Evolutionary conservation across 1,140 invertebrate species (phyloP), one percentile per base, ranked within the genome.

Genomic region (Holcopasites calliopsidis): DNA sequence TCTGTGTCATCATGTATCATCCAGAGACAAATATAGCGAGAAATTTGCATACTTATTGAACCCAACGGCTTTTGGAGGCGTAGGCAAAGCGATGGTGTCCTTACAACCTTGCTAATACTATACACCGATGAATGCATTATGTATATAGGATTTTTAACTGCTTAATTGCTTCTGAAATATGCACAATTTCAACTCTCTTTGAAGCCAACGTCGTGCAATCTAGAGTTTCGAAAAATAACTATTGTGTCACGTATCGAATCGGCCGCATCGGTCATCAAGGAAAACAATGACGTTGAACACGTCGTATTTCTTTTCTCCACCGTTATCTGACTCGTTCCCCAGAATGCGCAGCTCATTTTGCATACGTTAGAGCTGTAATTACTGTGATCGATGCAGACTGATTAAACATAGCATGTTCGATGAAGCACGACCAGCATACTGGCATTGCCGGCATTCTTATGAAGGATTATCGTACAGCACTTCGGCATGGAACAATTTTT

Each of bases 21-120:
- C 16, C 26, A 2, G 1, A 44, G 38, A 18, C 60, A 42, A 42
- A 40, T 42, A 62, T 26, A 44, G 38, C 8, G 21, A 23, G 8
- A 62, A 62, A 62, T 62, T 62, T 62, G 60, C 60, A 62, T 62
- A 40, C 26, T 62, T 62, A 62, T 62, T 44, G 60, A 62, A 42
- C 42, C 60, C n/a, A 62, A 7, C 4, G 8, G 31, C 55, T 58
- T 31, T 21, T 21, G 4, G 7, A 35, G n/a, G n/a, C n/a, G n/a
- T n/a, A 44, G 10, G 7, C 38, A 42, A 44, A 28, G 23, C 7
- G 26, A 44, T 18, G n/a, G 31, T 44, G 18, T 16, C 18, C 38
- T 6, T n/a, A 21, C 11, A 42, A 42, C 16, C 21, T n/a, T 21
- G 1, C 16, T 21, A 42, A 28, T 18, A 18, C 42, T 61, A 13